phyloP scores from a whole-genome alignment of 2,113 vertebrate genomes.

The Hypomesus transpacificus region DNA sequence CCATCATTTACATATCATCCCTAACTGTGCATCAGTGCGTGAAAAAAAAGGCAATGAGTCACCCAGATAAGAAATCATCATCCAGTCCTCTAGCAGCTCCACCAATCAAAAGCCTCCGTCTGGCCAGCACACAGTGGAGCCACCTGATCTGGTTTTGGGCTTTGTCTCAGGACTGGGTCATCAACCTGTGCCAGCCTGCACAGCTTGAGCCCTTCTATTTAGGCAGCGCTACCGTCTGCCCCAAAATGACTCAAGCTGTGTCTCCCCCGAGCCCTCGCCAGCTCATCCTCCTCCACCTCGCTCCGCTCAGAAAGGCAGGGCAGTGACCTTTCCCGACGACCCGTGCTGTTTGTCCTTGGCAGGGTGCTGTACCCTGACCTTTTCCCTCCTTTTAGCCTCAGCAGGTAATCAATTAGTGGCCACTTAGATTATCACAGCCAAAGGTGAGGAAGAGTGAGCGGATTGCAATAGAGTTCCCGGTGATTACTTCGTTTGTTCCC shows the following conservation, averaged over 20 bases:
- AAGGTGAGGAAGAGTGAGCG: conserved; percentile 54
- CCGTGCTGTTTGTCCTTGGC: conserved; percentile 69
- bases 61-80: background rate
- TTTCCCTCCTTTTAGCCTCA: conserved; percentile 63
- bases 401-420: conserved; percentile 75
- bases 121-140: conserved; percentile 21
- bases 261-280: conserved; percentile 55
- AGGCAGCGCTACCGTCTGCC: conserved; percentile 63
- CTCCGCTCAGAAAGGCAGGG: conserved; percentile 53
- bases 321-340: conserved; percentile 65
- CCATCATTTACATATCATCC: background rate
- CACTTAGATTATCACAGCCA: conserved; percentile 67
- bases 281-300: conserved; percentile 56
- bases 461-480: conserved; percentile 63
- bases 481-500: conserved; percentile 45
- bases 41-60: no score
- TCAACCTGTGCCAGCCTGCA: conserved; percentile 55
- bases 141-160: conserved; percentile 63
- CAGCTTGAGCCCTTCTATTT: conserved; percentile 68
- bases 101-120: conserved; percentile 10
- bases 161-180: conserved; percentile 59
- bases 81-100: background rate
- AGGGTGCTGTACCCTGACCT: conserved; percentile 71
- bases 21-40: background rate
- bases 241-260: conserved; percentile 66